These are phyloP conservation scores for Lithobates sylvaticus DNA, from an alignment of 2,797 vertebrate species.

Conservation along the genomic window DNA sequence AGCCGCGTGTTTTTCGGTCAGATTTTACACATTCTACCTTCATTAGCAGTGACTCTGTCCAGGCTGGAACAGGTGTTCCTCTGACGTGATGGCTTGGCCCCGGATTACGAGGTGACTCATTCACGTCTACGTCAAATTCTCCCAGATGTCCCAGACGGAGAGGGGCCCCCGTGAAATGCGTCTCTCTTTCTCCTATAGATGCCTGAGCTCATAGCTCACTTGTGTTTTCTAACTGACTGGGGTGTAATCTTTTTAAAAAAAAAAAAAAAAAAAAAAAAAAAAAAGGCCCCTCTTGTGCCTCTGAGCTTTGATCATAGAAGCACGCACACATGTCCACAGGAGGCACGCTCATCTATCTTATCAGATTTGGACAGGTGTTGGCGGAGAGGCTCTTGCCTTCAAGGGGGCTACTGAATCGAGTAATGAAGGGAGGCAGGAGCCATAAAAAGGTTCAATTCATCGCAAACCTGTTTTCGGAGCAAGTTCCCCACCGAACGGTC, in stretches of 20 bases:
- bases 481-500: conserved; percentile 20
- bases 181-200: conserved; percentile 25
- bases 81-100: conserved; percentile 12
- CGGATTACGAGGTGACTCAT: conserved; percentile 52
- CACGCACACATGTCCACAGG: neutral
- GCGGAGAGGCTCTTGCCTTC: conserved; percentile 11
- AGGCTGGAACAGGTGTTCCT: conserved; percentile 24
- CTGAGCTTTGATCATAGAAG: conserved; percentile 40
- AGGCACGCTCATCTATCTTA: conserved; percentile 42
- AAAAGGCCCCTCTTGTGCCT: conserved; percentile 43
- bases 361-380: conserved; percentile 53
- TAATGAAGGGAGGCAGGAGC: neutral
- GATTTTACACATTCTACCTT: conserved; percentile 10
- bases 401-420: conserved; percentile 31
- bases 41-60: conserved; percentile 29
- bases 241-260: conserved; percentile 31
- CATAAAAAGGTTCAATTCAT: conserved; percentile 42
- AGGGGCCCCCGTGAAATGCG: conserved; percentile 6
- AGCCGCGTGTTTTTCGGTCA: conserved; percentile 13
- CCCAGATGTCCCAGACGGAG: conserved; percentile 31
- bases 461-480: conserved; percentile 22
- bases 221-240: conserved; percentile 40
- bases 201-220: conserved; percentile 48
- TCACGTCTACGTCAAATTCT: conserved; percentile 22
- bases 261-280: conserved; percentile 38